phyloP scores from a whole-genome alignment of 1,140 invertebrate genomes.

The Streblospio benedicti region DNA sequence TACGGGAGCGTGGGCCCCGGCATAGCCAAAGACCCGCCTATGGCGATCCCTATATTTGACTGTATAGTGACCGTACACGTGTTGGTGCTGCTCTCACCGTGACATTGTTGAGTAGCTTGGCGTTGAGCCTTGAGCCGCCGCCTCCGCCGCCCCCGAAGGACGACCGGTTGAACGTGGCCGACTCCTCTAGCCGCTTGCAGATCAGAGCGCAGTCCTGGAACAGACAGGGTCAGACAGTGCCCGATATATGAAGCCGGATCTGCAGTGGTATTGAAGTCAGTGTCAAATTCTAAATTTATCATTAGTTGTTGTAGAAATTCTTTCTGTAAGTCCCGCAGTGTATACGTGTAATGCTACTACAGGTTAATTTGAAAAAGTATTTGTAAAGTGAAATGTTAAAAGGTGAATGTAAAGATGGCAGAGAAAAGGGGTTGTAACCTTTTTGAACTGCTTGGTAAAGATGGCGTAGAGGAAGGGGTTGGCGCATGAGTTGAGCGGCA shows the following conservation, averaged over 20 bases:
- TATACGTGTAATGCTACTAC: too few relatives aligned
- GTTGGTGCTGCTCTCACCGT: neutral
- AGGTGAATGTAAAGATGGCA: too few relatives aligned
- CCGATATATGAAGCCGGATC: too few relatives aligned
- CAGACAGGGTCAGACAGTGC: too few relatives aligned
- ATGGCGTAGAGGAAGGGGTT: conserved; percentile 96
- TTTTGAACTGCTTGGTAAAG: conserved; percentile 94
- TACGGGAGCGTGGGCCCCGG: neutral
- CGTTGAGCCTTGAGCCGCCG: neutral
- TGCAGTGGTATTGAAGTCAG: too few relatives aligned
- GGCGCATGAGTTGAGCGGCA: conserved; percentile 90
- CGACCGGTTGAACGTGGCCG: conserved; percentile 1
- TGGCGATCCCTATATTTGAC: neutral
- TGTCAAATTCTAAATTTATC: too few relatives aligned
- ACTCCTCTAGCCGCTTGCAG: conserved; percentile 50
- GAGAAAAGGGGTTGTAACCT: too few relatives aligned
- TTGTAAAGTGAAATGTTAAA: too few relatives aligned
- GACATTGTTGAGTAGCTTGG: neutral
- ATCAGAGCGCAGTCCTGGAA: conserved; percentile 93
- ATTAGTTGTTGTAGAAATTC: too few relatives aligned
- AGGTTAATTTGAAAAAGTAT: too few relatives aligned
- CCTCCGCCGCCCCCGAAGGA: neutral
- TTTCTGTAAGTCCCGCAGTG: too few relatives aligned
- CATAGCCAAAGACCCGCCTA: neutral
- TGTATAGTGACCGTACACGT: neutral